These are phyloP conservation scores for Hirtodrosophila trivittata DNA, from an alignment of 2,888 invertebrate species.

Conservation along the genomic window DNA sequence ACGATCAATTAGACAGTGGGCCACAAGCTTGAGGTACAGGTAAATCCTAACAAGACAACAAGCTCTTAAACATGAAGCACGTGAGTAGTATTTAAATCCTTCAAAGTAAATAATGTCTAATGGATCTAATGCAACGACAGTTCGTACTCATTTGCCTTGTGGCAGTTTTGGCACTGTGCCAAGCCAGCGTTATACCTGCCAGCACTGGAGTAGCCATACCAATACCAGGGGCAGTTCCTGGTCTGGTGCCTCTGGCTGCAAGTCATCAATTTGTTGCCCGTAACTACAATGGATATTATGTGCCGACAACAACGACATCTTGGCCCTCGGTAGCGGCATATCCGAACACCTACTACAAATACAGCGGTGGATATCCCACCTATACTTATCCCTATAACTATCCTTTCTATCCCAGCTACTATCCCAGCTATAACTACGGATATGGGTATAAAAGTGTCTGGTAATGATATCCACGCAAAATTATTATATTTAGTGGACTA, in stretches of 20 bases:
- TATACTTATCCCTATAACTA: constrained; percentile 59
- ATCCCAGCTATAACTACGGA: constrained; percentile 59
- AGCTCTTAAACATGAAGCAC: constrained; percentile 49
- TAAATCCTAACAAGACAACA: constrained; percentile 12
- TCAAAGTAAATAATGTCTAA: not conserved
- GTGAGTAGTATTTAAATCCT: no score
- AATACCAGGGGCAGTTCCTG: constrained; percentile 30
- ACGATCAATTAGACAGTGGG: constrained; percentile 36
- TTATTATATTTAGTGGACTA: not conserved
- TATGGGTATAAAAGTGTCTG: constrained; percentile 66
- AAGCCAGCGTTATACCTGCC: constrained; percentile 59
- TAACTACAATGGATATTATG: constrained; percentile 75
- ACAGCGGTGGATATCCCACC: constrained; percentile 50
- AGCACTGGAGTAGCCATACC: constrained; percentile 40
- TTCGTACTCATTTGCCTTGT: constrained; percentile 35
- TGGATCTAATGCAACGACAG: constrained; percentile 1
- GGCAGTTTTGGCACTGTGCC: constrained; percentile 29
- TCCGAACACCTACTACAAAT: constrained; percentile 57
- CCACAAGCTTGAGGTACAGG: constrained; percentile 21
- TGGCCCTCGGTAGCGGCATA: constrained; percentile 46
- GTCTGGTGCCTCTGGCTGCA: constrained; percentile 69
- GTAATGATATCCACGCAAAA: constrained; percentile 27
- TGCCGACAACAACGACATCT: constrained; percentile 47
- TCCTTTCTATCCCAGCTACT: constrained; percentile 49
- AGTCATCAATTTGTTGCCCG: constrained; percentile 81